These are phyloP conservation scores for Neolamprologus modestus DNA, from an alignment of 2,113 vertebrate species.

Conservation along the genomic window DNA sequence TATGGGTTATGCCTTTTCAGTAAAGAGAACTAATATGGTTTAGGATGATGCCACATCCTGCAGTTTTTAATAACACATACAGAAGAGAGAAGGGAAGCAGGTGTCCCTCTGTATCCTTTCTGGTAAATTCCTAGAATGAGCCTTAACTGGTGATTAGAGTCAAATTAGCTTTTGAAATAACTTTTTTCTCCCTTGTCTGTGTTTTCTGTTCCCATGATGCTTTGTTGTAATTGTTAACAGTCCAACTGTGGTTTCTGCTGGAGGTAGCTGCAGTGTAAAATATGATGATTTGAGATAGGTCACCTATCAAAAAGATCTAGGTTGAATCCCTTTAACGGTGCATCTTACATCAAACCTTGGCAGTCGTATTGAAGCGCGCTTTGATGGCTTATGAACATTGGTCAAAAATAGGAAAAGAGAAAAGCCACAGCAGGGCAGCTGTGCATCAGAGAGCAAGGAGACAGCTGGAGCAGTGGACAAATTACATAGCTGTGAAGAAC, in stretches of 20 bases:
- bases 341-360: not conserved
- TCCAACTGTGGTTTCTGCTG: not conserved
- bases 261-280: not conserved
- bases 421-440: not conserved
- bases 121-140: slow-evolving; percentile 29
- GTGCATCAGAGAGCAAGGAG: not conserved
- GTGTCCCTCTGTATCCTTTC: slow-evolving; percentile 18
- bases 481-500: not conserved
- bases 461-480: not conserved
- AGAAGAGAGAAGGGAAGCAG: slow-evolving; percentile 8
- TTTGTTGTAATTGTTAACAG: not conserved
- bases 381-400: not conserved
- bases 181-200: not conserved
- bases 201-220: slow-evolving; percentile 3
- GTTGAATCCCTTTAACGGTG: not conserved
- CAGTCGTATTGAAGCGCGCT: not conserved
- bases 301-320: not conserved
- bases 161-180: slow-evolving; percentile 33
- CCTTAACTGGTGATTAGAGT: slow-evolving; percentile 22
- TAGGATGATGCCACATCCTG: slow-evolving; percentile 5
- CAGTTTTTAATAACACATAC: slow-evolving; percentile 36
- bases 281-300: not conserved
- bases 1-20: slow-evolving; percentile 15
- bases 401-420: not conserved
- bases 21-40: slow-evolving; percentile 31